Percentiles rank a stretch among this genome's conserved stretches.
phyloP scores from a whole-genome alignment of 2,113 vertebrate species.

The Ariopsis seemanni region DNA sequence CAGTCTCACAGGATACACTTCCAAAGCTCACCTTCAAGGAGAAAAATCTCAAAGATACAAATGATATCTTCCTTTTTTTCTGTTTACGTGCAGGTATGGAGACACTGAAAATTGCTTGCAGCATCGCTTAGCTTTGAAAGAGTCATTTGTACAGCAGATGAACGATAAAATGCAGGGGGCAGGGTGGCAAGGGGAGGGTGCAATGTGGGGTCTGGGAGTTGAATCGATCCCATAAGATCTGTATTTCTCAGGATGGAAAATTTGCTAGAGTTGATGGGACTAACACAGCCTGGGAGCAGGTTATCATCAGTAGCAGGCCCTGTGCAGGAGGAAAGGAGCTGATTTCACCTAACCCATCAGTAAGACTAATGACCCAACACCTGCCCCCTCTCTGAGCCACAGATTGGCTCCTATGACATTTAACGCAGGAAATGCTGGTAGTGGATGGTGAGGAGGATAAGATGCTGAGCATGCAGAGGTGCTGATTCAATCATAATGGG shows the following conservation, averaged over 20 bases:
- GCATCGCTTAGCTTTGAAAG: conserved; percentile 34
- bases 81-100: background rate
- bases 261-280: conserved; percentile 32
- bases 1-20: conserved; percentile 6
- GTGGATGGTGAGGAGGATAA: conserved; percentile 60
- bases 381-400: conserved; percentile 59
- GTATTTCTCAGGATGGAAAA: conserved; percentile 35
- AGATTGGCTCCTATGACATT: conserved; percentile 68
- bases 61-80: conserved; percentile 5
- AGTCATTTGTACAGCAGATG: conserved; percentile 22
- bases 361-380: conserved; percentile 47
- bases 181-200: background rate
- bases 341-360: conserved; percentile 45
- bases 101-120: conserved; percentile 13
- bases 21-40: conserved; percentile 6
- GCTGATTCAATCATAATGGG: conserved; percentile 59
- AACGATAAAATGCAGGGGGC: conserved; percentile 32
- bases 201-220: conserved; percentile 4
- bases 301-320: conserved; percentile 28
- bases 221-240: conserved; percentile 33
- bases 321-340: conserved; percentile 14
- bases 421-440: conserved; percentile 64
- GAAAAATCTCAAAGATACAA: conserved; percentile 12
- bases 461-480: conserved; percentile 55
- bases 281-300: conserved; percentile 26